A percentile compares a stretch with the other conserved stretches of the same genome.
Evolutionary conservation across 2,888 invertebrate genomes (phyloP).

Genomic region (Dione vanillae): DNA sequence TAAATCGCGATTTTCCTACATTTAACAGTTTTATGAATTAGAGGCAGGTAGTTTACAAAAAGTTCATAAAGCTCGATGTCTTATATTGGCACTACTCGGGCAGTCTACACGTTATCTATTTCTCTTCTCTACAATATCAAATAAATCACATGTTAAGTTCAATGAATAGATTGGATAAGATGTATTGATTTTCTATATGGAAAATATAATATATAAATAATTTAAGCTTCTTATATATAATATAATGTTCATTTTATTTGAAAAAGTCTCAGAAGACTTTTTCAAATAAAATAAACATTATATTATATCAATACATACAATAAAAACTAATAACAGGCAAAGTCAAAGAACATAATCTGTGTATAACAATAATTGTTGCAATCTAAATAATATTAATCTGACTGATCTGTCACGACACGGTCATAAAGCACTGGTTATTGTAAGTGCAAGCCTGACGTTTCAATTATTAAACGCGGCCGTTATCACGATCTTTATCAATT

Average conservation of each 20-base stretch:
- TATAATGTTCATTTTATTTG: no score
- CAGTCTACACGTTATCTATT: not conserved
- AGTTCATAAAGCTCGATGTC: no score
- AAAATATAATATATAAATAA: no score
- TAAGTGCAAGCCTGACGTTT: constrained; percentile 14
- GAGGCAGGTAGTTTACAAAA: no score
- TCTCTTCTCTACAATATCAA: no score
- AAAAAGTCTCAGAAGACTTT: no score
- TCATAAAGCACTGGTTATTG: constrained; percentile 26
- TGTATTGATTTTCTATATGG: no score
- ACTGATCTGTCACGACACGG: constrained; percentile 30
- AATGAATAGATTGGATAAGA: no score
- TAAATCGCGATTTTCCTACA: not conserved
- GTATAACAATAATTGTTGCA: not conserved
- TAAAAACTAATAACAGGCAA: not conserved
- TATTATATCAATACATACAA: not conserved
- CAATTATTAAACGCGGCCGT: constrained; percentile 17
- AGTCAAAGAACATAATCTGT: not conserved
- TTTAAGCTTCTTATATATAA: no score
- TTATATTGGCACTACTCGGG: not conserved
- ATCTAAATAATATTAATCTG: not conserved
- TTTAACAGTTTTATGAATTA: not conserved
- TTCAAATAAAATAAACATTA: no score
- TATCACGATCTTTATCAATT: constrained; percentile 27
- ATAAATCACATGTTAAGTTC: no score